Percentiles rank a stretch among this genome's conserved stretches.
Evolutionary conservation across 2,888 invertebrate species (phyloP).

Genomic region (Lissonota sp.): DNA sequence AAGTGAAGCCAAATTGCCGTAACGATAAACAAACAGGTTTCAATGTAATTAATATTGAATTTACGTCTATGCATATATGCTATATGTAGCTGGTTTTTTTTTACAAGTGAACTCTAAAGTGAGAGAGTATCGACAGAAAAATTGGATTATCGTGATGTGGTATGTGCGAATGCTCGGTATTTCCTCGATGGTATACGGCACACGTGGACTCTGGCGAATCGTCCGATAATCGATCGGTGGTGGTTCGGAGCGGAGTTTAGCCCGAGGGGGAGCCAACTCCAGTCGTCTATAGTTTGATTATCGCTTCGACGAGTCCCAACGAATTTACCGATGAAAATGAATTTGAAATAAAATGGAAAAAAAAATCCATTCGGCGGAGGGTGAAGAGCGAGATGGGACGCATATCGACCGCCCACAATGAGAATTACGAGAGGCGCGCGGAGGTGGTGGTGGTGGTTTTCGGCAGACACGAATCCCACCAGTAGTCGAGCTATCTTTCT

Average conservation of each 20-base stretch:
- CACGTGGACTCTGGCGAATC: slow-evolving; percentile 44
- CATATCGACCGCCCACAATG: slow-evolving; percentile 55
- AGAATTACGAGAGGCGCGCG: slow-evolving; percentile 51
- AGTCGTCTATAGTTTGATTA: slow-evolving; percentile 59
- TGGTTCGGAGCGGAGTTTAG: slow-evolving; percentile 51
- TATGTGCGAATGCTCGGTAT: slow-evolving; percentile 12
- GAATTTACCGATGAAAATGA: slow-evolving; percentile 59
- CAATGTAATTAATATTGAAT: slow-evolving; percentile 43
- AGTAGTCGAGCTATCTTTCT: slow-evolving; percentile 11
- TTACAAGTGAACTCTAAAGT: neutral
- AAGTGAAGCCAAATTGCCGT: slow-evolving; percentile 25
- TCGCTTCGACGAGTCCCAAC: slow-evolving; percentile 58
- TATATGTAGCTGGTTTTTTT: neutral
- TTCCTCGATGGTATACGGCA: slow-evolving; percentile 19
- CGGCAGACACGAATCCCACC: slow-evolving; percentile 55
- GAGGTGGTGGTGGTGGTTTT: slow-evolving; percentile 49
- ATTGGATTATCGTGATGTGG: slow-evolving; percentile 58
- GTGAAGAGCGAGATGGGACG: slow-evolving; percentile 24
- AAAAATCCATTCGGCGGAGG: neutral
- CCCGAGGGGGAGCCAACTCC: slow-evolving; percentile 30
- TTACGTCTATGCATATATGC: slow-evolving; percentile 1
- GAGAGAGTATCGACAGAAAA: slow-evolving; percentile 54
- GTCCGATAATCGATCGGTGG: slow-evolving; percentile 61
- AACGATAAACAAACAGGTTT: slow-evolving; percentile 50
- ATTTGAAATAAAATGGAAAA: slow-evolving; percentile 29